Base-by-base conservation (phyloP, 2,797 vertebrate species). In the Poliocrania exsul region DNA sequence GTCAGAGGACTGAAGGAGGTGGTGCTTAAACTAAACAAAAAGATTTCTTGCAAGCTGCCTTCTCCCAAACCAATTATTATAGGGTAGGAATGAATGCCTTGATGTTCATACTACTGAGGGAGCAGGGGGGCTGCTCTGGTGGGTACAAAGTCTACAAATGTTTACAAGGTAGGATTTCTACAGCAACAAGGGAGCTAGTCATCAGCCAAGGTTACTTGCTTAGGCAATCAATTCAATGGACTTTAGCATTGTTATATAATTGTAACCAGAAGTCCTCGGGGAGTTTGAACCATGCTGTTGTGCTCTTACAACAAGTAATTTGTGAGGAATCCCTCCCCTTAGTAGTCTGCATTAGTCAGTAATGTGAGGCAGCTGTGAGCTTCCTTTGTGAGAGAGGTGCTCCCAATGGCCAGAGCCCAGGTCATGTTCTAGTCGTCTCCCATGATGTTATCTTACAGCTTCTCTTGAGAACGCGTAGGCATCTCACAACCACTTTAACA, bases 161-260 rank as follows among this genome's bases (percentile, higher is more conserved):
- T 89, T 95, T 88, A 85, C 70, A 62, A 72, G 65, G 60, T 56
- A 91, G 73, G 51, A 90, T 69, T 96, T 88, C 81, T 70, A 80
- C 38, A 58, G 33, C n/a, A 47, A 61, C 19, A 75, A 93, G 49
- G 23, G 51, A 90, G 37, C 44, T 72, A 91, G 77, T 80, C 88
- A 88, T 82, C 86, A 78, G 31, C 51, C 79, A 93, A 73, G 54
- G 82, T 85, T 93, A 84, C 83, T 86, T 91, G 73, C 44, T 93
- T 90, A 54, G 92, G 69, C 70, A 91, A 93, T 84, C 92, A 46
- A 38, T 60, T 84, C 70, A 84, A 67, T 65, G 56, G 87, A 91
- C 67, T 86, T 94, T 16, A 86, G 82, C 77, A 92, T 65, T 81
- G 92, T 95, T 93, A 86, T 56, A 80, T 81, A 95, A 93, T 65